phyloP scores from a whole-genome alignment of 2,797 vertebrate species.

The Valencia hispanica region DNA sequence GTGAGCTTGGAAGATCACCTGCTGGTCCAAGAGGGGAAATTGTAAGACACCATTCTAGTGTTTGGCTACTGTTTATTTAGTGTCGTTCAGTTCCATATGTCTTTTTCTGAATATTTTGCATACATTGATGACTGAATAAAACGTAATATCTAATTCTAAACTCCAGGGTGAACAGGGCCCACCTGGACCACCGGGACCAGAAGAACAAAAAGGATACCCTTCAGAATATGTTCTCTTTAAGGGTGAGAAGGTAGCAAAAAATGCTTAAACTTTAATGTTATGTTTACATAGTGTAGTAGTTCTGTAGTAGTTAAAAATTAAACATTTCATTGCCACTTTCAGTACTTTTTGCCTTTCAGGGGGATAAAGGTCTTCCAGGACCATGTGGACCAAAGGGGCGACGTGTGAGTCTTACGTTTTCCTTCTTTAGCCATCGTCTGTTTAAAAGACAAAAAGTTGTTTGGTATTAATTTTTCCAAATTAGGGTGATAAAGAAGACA shows the following conservation, averaged over 20 bases:
- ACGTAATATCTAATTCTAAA: neutral
- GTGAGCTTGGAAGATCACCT: constrained; percentile 82
- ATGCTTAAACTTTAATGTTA: neutral
- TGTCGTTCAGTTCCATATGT: neutral
- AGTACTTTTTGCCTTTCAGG: constrained; percentile 51
- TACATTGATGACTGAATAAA: neutral
- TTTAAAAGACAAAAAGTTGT: neutral
- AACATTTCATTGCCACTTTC: neutral
- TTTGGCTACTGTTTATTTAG: constrained; percentile 3
- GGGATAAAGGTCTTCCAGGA: constrained; percentile 63
- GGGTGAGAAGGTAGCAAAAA: constrained; percentile 66
- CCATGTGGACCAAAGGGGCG: constrained; percentile 66
- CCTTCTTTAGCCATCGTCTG: neutral
- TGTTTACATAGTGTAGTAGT: neutral
- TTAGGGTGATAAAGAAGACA: constrained; percentile 41
- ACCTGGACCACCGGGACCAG: constrained; percentile 81
- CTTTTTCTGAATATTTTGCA: neutral
- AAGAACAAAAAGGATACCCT: constrained; percentile 56
- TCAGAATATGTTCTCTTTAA: constrained; percentile 46
- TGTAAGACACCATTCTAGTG: constrained; percentile 75
- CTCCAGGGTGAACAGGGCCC: constrained; percentile 85
- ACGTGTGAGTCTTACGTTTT: constrained; percentile 46
- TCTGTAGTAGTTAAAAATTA: neutral
- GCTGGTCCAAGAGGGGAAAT: constrained; percentile 83
- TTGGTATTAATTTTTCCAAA: neutral